Evolutionary conservation across 2,797 vertebrate genomes (phyloP).

Genomic region (Micrastur ruficollis): DNA sequence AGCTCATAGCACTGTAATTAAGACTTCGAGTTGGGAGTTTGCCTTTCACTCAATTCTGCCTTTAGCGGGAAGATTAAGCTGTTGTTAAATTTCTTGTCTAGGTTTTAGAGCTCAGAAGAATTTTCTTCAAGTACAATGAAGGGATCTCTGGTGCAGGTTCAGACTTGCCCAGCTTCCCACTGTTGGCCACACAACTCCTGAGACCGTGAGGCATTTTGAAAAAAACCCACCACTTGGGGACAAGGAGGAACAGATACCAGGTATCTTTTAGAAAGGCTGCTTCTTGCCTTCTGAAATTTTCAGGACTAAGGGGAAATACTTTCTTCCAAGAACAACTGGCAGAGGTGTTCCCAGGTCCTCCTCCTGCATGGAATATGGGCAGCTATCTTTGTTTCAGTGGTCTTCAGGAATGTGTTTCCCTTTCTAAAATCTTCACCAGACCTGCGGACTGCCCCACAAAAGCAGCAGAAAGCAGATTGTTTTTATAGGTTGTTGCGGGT

Average conservation of each 20-base stretch:
- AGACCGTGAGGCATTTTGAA: not conserved
- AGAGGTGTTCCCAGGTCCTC: not conserved
- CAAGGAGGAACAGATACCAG: not conserved
- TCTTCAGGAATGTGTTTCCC: not conserved
- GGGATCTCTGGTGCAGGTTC: not conserved
- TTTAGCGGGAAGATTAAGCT: not conserved
- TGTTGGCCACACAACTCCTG: not conserved
- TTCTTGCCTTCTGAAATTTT: not conserved
- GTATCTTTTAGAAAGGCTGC: not conserved
- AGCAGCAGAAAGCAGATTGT: not conserved
- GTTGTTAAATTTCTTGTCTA: not conserved
- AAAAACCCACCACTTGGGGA: fast-evolving
- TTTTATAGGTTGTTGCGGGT: not conserved
- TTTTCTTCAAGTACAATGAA: not conserved
- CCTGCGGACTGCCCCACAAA: not conserved
- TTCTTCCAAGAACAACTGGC: not conserved
- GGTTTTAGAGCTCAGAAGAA: not conserved
- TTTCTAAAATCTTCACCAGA: not conserved
- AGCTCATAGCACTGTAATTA: not conserved
- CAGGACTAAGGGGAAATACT: not conserved
- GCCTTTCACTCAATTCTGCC: not conserved
- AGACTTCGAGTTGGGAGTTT: not conserved
- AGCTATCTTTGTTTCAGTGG: not conserved
- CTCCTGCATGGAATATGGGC: not conserved
- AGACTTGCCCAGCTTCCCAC: not conserved